Evolutionary conservation across 2,888 invertebrate genomes (phyloP), one percentile per base, ranked within the genome.

Genomic region (Ceriagrion tenellum): DNA sequence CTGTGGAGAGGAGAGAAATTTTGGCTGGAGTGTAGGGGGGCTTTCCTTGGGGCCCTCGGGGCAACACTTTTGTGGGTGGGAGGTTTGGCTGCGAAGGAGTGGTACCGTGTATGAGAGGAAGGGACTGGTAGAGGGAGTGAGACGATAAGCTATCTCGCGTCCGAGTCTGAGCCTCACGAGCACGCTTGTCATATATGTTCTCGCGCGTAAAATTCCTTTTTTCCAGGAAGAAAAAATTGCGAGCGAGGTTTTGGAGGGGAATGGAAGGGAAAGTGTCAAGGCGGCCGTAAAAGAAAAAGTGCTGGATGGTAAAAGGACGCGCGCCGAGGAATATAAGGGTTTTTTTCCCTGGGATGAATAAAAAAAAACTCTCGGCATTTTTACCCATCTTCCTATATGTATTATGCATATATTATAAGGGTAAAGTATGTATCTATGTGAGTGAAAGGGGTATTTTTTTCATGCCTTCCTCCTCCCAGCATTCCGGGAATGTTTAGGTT

Each of bases 121-220:
- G 47, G 12, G 89, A 26, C 55, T 3, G n/a, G 26, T 55, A 26
- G 47, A 4, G n/a, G 55, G 55, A 26, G n/a, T 55, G 23, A 55
- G 55, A 89, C 81, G 81, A 81, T 81, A 81, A 35, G 81, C n/a
- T n/a, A 89, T 55, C 89, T 89, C 8, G 89, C 55, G 55, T n/a
- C 55, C 30, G 26, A 89, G 26, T 35, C 26, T n/a, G 89, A 89
- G 55, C 89, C 89, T 47, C 89, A 55, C 16, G 89, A 47, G 47
- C 89, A 89, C 47, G 89, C 89, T 6, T 23, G 89, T 23, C 89
- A 89, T n/a, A 55, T 89, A 89, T 55, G 89, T 89, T 55, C 89
- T 55, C 55, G n/a, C 55, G 55, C 55, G 23, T 47, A 20, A 18
- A 89, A 55, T 55, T 2, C n/a, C 55, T 55, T 47, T 89, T 89